Percentiles rank a stretch among this genome's conserved stretches.
Conservation (phyloP, 2,113 vertebrate species). For the Corydoras sp. region DNA sequence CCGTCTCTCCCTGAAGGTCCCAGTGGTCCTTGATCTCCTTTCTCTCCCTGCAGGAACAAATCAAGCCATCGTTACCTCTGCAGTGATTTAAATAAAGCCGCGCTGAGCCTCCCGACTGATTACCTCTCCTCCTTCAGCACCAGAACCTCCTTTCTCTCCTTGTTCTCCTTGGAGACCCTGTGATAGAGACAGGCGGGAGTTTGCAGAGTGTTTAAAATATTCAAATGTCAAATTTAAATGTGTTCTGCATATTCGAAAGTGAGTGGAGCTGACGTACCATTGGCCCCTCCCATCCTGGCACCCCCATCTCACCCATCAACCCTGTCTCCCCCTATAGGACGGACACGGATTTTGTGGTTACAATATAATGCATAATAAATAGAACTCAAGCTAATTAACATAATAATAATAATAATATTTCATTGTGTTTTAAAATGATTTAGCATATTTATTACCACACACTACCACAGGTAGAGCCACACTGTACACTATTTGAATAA, state of each 20-base stretch:
- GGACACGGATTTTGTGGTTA: not conserved
- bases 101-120: not conserved
- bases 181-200: conserved; percentile 1
- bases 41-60: conserved; percentile 66
- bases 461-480: too few species aligned
- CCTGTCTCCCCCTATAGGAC: conserved; percentile 67
- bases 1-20: conserved; percentile 70
- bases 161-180: conserved; percentile 69
- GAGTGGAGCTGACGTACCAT: conserved; percentile 63
- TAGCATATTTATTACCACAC: too few species aligned
- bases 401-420: too few species aligned
- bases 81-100: not conserved
- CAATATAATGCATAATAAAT: too few species aligned
- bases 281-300: conserved; percentile 67
- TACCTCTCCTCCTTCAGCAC: conserved; percentile 71
- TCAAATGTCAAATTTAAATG: not conserved
- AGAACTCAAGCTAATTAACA: too few species aligned
- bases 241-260: not conserved
- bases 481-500: not conserved
- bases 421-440: too few species aligned
- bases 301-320: conserved; percentile 58
- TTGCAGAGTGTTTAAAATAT: not conserved
- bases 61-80: not conserved
- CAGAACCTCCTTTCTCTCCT: conserved; percentile 65
- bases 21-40: conserved; percentile 65